Percentiles rank a stretch among this genome's conserved stretches.
These are phyloP conservation scores for Nibea coibor DNA, from an alignment of 2,113 vertebrate species.

Conservation along the genomic window DNA sequence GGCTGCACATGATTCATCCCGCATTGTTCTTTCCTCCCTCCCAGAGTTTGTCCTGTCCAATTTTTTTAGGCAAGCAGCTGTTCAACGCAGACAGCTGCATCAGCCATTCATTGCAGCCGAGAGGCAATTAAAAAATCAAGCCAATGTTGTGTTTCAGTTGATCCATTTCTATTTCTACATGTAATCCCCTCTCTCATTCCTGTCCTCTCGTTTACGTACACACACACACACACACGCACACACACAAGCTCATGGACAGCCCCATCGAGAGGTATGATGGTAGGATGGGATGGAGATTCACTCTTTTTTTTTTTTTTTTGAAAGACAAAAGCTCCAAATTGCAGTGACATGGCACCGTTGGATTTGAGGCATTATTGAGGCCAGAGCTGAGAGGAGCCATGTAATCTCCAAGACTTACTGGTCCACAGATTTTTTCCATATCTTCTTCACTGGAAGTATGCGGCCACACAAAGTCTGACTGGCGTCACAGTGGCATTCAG, in stretches of 20 bases:
- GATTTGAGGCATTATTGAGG: slow-evolving; percentile 76
- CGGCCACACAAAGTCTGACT: slow-evolving; percentile 80
- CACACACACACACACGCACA: slow-evolving; percentile 37
- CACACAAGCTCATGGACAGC: slow-evolving; percentile 43
- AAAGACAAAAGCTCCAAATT: slow-evolving; percentile 73
- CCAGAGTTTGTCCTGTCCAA: slow-evolving; percentile 57
- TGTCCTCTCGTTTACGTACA: slow-evolving; percentile 43
- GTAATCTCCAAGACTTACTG: slow-evolving; percentile 82
- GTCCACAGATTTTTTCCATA: slow-evolving; percentile 83
- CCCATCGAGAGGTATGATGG: slow-evolving; percentile 41
- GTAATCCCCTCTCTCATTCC: slow-evolving; percentile 79
- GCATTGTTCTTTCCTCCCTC: slow-evolving; percentile 60
- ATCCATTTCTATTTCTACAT: slow-evolving; percentile 83
- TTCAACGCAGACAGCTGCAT: slow-evolving; percentile 83
- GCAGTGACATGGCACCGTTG: slow-evolving; percentile 71
- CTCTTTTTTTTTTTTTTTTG: slow-evolving; percentile 58
- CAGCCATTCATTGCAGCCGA: slow-evolving; percentile 72
- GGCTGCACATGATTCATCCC: slow-evolving; percentile 69
- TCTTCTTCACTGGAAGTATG: slow-evolving; percentile 80
- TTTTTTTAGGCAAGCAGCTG: slow-evolving; percentile 82
- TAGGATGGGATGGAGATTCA: slow-evolving; percentile 40
- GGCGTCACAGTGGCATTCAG: slow-evolving; percentile 83
- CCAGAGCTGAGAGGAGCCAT: slow-evolving; percentile 76
- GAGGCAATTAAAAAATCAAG: slow-evolving; percentile 82
- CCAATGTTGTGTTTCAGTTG: slow-evolving; percentile 84